Base-by-base conservation (phyloP, 2,113 vertebrate genomes). In the Oreotragus oreotragus region DNA sequence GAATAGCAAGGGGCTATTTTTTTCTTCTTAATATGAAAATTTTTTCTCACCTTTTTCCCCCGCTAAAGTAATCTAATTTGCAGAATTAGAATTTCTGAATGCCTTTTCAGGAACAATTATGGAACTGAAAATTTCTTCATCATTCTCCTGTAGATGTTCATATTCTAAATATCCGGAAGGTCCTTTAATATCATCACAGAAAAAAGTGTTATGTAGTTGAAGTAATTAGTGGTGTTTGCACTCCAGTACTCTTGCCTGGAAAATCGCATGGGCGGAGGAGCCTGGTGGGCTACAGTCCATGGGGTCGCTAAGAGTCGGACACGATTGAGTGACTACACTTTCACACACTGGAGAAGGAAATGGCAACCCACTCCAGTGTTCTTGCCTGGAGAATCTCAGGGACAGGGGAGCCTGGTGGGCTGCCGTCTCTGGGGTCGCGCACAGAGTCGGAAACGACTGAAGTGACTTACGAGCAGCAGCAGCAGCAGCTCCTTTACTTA, bases 121-220 rank as follows among this genome's bases (percentile, higher is more conserved):
- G n/a, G 27, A 30, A 76, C 27, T 70, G 21, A 45, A 97, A 96
- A 83, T 96, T 98, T 97, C 92, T 92, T 62, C 94, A 89, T 0
- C 95, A 96, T 49, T 76, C 16, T 90, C 30, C 14, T 47, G 3
- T 92, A 92, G 79, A 95, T 84, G 97, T 95, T 1, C 1, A 80
- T 23, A 87, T 58, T 88, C 97, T 93, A 91, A 96, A 53, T 97
- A 92, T 90, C 88, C 47, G 83, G 80, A 97, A 96, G 90, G 33
- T 86, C 88, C 80, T 98, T 98, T 98, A 13, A 89, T 92, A 96
- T 81, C 81, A 94, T 95, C 95, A 97, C 97, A 98, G 97, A 98
- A 98, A 88, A 97, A 97, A 97, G 96, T 92, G 91, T 84, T 88
- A 96, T 76, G 33, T 84, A 95, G 94, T 28, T 1, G 0, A 96